Percentiles rank a stretch among this genome's conserved stretches.
phyloP scores from a whole-genome alignment of 64 coral and sea anemone genomes.

The Cladopsammia gracilis region DNA sequence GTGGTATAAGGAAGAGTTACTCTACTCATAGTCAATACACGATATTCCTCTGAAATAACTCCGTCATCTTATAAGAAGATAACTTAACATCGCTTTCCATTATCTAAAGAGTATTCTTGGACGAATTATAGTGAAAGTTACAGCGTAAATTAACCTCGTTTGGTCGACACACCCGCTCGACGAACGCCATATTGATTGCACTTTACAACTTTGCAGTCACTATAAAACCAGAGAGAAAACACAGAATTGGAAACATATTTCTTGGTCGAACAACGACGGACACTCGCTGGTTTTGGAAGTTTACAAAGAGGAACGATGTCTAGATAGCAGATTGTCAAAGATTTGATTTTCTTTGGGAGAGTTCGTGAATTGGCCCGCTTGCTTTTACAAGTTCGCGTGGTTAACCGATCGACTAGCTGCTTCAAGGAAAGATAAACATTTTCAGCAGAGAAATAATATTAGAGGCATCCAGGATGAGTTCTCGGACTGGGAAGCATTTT shows the following conservation, averaged over 20 bases:
- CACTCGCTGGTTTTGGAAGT: background rate
- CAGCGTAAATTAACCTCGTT: background rate
- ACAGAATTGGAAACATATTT: background rate
- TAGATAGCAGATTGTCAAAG: slow-evolving; percentile 3
- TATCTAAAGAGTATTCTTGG: background rate
- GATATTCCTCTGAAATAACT: background rate
- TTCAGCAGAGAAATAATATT: background rate
- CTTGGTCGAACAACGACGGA: background rate
- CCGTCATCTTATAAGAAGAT: background rate
- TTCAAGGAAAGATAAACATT: slow-evolving; percentile 29
- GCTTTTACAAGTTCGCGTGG: background rate
- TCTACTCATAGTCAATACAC: background rate
- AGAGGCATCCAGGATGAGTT: background rate
- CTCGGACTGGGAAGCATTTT: slow-evolving; percentile 58
- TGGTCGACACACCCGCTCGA: slow-evolving; percentile 38
- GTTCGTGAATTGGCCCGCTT: background rate
- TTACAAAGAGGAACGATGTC: background rate
- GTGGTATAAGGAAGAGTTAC: background rate
- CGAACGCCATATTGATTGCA: slow-evolving; percentile 47
- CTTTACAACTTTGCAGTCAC: background rate
- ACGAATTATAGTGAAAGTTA: background rate
- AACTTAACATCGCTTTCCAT: background rate
- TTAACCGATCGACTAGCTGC: slow-evolving; percentile 37
- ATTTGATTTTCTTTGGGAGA: background rate
- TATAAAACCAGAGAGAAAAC: background rate